A percentile compares a stretch with the other conserved stretches of the same genome.
These are phyloP conservation scores for Ailurus styani DNA, from an alignment of 2,113 vertebrate genomes.

Conservation along the genomic window DNA sequence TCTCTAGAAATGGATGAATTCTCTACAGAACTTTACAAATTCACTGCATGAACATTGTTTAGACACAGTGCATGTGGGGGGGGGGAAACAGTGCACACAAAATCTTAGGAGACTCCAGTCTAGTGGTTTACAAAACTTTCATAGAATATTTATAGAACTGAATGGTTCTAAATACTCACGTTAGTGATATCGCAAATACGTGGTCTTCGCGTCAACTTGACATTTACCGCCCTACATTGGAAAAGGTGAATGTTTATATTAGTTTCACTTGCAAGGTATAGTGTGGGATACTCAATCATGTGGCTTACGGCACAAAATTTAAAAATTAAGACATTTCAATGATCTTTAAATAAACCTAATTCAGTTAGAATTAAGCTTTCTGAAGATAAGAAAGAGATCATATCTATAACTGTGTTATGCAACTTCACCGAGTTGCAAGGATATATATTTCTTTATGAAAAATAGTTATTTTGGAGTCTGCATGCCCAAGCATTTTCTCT, in stretches of 20 bases:
- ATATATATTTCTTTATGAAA: background rate
- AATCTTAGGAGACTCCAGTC: background rate
- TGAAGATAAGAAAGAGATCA: background rate
- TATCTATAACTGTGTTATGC: background rate
- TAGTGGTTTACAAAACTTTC: background rate
- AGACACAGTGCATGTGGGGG: background rate
- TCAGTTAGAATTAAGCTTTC: background rate
- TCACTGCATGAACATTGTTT: background rate
- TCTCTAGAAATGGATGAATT: background rate
- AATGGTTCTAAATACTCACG: background rate
- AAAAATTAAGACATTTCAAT: background rate
- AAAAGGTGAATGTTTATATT: background rate
- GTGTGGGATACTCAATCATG: background rate
- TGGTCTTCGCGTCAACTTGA: background rate
- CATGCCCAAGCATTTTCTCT: background rate
- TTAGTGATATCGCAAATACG: background rate
- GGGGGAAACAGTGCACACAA: background rate
- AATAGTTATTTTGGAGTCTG: background rate
- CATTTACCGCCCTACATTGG: background rate
- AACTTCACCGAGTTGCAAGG: background rate
- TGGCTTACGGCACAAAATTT: background rate
- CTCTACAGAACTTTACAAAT: background rate
- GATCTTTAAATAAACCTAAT: background rate
- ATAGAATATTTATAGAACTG: background rate
- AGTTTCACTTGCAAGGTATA: background rate